phyloP scores from a whole-genome alignment of 2,113 vertebrate genomes.

The Malurus cyaneus region DNA sequence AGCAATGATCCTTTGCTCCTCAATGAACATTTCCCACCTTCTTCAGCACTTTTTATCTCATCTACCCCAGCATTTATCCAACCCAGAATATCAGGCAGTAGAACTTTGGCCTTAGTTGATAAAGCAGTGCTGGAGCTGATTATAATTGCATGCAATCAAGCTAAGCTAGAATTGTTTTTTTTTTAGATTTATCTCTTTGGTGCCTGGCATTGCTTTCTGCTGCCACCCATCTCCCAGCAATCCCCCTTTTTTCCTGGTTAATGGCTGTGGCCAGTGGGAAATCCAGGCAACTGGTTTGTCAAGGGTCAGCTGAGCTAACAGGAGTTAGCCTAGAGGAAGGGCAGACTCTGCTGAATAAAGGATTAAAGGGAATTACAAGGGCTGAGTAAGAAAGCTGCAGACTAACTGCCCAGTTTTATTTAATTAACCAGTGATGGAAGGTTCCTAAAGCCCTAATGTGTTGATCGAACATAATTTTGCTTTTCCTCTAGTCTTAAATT shows the following conservation, averaged over 20 bases:
- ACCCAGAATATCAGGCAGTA: background rate
- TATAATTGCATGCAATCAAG: background rate
- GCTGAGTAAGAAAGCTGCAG: background rate
- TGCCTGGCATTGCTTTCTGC: background rate
- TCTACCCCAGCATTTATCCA: background rate
- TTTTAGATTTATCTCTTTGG: background rate
- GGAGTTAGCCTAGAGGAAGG: background rate
- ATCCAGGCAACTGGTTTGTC: background rate
- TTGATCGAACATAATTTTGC: background rate
- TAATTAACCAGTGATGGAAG: background rate
- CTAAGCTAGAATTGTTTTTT: background rate
- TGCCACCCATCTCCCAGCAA: background rate
- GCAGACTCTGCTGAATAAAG: background rate
- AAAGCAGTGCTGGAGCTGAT: background rate
- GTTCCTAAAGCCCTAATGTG: background rate
- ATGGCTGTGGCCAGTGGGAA: background rate
- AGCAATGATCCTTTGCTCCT: background rate
- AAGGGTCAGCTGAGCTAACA: background rate
- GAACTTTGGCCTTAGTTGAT: background rate
- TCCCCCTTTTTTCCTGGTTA: background rate
- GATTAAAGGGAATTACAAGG: background rate
- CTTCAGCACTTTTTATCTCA: background rate
- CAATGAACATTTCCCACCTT: background rate
- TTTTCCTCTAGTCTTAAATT: background rate
- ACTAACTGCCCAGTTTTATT: background rate